These are phyloP conservation scores for Zaprionus inermis DNA, from an alignment of 1,140 invertebrate genomes.

Conservation along the genomic window DNA sequence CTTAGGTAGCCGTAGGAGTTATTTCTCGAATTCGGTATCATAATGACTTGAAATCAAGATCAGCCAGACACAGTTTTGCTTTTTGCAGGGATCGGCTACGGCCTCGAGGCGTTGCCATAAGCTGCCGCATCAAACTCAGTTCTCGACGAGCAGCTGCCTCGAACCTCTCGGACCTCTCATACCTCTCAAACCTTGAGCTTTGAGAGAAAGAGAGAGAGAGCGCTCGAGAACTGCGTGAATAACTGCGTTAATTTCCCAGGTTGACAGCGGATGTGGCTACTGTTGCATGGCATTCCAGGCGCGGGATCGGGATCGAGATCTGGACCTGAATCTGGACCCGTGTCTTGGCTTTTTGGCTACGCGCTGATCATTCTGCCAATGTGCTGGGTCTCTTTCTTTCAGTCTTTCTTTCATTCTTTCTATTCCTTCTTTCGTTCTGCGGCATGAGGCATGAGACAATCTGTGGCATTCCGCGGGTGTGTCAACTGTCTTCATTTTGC, in stretches of 20 bases:
- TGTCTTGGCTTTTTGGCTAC: constrained; percentile 2
- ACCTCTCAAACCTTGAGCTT: constrained; percentile 2
- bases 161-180: too few species aligned
- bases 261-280: constrained; percentile 79
- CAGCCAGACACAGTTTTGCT: constrained; percentile 72
- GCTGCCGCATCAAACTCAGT: constrained; percentile 21
- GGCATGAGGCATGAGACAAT: constrained; percentile 46
- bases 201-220: constrained; percentile 13
- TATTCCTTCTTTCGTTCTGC: constrained; percentile 20
- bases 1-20: constrained; percentile 29
- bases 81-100: constrained; percentile 52
- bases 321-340: not conserved
- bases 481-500: constrained; percentile 58
- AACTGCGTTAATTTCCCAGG: constrained; percentile 78
- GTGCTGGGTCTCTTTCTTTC: constrained; percentile 17
- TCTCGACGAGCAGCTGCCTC: constrained; percentile 1
- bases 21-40: constrained; percentile 63
- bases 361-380: too few species aligned
- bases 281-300: constrained; percentile 50
- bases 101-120: constrained; percentile 45
- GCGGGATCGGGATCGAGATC: not conserved
- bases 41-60: constrained; percentile 78
- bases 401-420: constrained; percentile 7
- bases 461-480: constrained; percentile 56
- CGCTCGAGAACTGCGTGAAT: constrained; percentile 63